Evolutionary conservation across 2,888 invertebrate species (phyloP), one percentile per base, ranked within the genome.

Genomic region (Diaprepes abbreviatus): DNA sequence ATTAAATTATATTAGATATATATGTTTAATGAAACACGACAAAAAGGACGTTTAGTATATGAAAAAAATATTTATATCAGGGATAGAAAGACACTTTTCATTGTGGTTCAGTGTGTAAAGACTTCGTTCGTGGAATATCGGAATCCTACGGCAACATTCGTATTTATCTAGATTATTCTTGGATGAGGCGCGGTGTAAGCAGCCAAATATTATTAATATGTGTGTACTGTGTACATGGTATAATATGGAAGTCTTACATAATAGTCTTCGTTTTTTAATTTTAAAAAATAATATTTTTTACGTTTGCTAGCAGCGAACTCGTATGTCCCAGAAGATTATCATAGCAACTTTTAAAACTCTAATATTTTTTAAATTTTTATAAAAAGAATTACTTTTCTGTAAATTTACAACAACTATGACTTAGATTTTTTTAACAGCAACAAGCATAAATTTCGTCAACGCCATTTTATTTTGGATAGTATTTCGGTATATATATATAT

Each of bases 211-310:
- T 60, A 35, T 66, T 66, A 72, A 73, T 74, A 75, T 74, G 78
- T 82, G 76, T 83, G 83, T 83, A 83, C 83, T 79, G 77, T 83
- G 83, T 83, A 83, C 83, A 83, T 81, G 59, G 57, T 63, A 66
- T 66, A 70, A 24, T 33, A 21, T 38, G 50, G 14, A 52, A 63
- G 40, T n/a, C 9, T 16, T 17, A 17, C 2, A 9, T 43, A 28
- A 35, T 1, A 59, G 59, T 28, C 33, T 31, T 59, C 28, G 28
- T 59, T 59, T 31, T 59, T 40, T 36, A n/a, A 19, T 35, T 9
- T 55, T 7, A 6, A 52, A 52, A 28, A 10, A 3, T 19, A 7
- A 17, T 17, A 16, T n/a, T n/a, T n/a, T n/a, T n/a, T n/a, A n/a
- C n/a, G n/a, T n/a, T n/a, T n/a, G n/a, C n/a, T n/a, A n/a, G n/a